Evolutionary conservation across 2,797 vertebrate species (phyloP).

Genomic region (Muscicapa comitata): DNA sequence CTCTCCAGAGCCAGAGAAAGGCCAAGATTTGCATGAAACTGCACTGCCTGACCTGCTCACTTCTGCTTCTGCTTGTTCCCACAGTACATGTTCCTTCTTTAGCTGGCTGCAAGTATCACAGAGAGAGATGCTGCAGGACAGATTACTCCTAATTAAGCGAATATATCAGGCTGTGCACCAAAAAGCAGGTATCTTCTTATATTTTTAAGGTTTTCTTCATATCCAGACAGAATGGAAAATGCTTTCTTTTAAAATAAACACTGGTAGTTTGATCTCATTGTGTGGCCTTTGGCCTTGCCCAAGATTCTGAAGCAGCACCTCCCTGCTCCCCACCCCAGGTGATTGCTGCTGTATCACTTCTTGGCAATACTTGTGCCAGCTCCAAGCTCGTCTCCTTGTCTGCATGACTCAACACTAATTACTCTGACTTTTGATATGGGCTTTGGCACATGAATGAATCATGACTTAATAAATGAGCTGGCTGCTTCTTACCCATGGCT

Average conservation of each 20-base stretch:
- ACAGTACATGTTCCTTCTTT: neutral
- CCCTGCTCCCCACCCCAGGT: neutral
- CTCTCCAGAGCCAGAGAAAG: neutral
- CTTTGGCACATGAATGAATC: neutral
- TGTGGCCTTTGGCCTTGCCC: neutral
- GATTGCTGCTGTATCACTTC: neutral
- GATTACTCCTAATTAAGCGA: neutral
- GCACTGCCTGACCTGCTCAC: neutral
- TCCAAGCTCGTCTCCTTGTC: neutral
- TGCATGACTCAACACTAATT: constrained; percentile 23
- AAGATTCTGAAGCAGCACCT: neutral
- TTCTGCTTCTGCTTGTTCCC: neutral
- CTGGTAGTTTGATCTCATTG: neutral
- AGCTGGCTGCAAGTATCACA: neutral
- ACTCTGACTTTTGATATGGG: neutral
- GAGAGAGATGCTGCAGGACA: neutral
- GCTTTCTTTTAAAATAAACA: neutral
- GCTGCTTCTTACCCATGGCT: neutral
- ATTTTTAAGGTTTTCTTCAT: neutral
- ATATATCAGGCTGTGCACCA: neutral
- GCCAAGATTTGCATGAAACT: neutral
- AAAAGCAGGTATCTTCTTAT: neutral
- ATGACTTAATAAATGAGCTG: neutral
- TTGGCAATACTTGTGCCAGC: neutral
- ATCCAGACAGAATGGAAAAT: neutral